Conservation (phyloP, 2,888 invertebrate species). For the Odontocolon sp. region DNA sequence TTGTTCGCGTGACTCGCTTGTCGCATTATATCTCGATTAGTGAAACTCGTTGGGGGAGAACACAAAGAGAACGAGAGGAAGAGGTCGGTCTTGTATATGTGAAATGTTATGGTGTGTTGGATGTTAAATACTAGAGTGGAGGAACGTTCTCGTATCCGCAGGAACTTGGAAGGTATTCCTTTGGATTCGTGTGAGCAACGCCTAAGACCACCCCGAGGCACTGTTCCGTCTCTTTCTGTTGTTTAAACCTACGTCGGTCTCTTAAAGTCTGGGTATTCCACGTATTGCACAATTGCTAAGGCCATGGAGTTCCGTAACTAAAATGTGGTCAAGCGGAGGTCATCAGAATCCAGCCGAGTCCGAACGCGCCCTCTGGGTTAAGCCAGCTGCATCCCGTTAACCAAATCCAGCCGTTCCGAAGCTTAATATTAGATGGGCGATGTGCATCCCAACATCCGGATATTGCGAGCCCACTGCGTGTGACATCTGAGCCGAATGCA, state of each 20-base stretch:
- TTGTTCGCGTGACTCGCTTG: constrained; percentile 15
- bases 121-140: neutral
- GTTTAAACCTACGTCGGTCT: neutral
- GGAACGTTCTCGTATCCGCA: constrained; percentile 29
- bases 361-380: neutral
- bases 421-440: neutral
- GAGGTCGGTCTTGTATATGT: neutral
- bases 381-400: no score
- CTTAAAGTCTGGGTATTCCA: constrained; percentile 29
- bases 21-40: constrained; percentile 52
- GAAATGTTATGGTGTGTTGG: neutral
- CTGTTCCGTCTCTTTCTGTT: neutral
- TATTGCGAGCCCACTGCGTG: neutral
- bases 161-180: constrained; percentile 45
- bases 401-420: neutral
- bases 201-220: neutral
- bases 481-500: neutral
- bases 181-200: neutral
- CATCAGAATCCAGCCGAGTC: no score
- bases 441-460: neutral
- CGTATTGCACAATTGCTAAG: constrained; percentile 19
- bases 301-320: neutral
- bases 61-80: constrained; percentile 20
- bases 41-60: constrained; percentile 36
- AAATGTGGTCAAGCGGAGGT: no score